Conservation (phyloP, 2,888 invertebrate species). For the Gymnoscelis rufifasciata region DNA sequence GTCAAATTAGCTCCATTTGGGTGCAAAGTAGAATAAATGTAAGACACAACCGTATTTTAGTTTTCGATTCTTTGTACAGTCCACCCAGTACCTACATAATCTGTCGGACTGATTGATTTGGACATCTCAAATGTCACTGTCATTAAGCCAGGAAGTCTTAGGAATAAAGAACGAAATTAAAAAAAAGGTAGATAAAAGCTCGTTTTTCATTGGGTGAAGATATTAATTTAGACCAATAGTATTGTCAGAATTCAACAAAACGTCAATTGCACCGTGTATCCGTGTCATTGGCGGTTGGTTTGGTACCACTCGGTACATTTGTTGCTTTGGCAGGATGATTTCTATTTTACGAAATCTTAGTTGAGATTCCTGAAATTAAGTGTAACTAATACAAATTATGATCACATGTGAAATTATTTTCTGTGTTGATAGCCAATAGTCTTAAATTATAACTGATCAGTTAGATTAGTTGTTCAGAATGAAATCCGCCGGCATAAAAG, state of each 20-base stretch:
- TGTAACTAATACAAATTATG: conserved; percentile 32
- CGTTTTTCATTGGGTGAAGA: conserved; percentile 8
- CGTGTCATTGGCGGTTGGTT: conserved; percentile 62
- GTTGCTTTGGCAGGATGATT: conserved; percentile 35
- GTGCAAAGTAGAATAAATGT: background rate
- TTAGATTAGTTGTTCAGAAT: conserved; percentile 33
- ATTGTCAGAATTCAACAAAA: background rate
- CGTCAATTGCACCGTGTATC: conserved; percentile 50
- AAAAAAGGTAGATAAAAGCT: conserved; percentile 2
- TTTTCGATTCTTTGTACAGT: no score
- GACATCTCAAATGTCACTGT: no score
- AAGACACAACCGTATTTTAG: no score
- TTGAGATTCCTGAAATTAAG: conserved; percentile 23
- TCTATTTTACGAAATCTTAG: conserved; percentile 29
- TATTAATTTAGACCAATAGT: conserved; percentile 1
- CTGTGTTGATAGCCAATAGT: conserved; percentile 26
- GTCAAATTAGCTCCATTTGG: conserved; percentile 22
- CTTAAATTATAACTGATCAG: conserved; percentile 1
- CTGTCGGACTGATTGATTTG: no score
- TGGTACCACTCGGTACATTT: conserved; percentile 12
- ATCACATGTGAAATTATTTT: conserved; percentile 36
- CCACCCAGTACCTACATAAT: no score
- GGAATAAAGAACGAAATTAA: no score
- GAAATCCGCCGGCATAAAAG: conserved; percentile 58
- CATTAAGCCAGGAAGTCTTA: no score